These are phyloP conservation scores for Eilema depressum DNA, from an alignment of 2,888 invertebrate species.

Conservation along the genomic window DNA sequence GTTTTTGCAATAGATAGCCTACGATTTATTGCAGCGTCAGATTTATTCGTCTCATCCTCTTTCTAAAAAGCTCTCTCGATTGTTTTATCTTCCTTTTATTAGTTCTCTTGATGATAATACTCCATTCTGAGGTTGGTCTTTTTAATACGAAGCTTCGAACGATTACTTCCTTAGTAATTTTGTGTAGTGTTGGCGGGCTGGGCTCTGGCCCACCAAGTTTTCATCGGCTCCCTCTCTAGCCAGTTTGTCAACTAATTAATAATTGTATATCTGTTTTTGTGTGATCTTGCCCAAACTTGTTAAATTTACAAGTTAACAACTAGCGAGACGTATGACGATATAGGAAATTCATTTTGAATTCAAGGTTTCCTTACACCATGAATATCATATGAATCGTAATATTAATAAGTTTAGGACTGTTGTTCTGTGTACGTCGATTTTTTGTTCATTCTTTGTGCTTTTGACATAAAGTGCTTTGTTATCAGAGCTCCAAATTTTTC, in stretches of 20 bases:
- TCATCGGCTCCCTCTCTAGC: background rate
- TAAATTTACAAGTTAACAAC: constrained; percentile 3
- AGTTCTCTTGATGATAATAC: too few species aligned
- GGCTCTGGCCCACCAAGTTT: background rate
- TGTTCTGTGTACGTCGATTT: background rate
- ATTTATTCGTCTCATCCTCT: too few species aligned
- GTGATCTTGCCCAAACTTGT: background rate
- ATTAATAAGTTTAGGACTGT: background rate
- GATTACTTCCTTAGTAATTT: background rate
- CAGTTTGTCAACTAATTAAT: background rate
- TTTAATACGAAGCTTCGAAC: too few species aligned
- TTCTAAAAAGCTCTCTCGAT: too few species aligned
- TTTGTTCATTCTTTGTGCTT: background rate
- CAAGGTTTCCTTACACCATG: constrained; percentile 5
- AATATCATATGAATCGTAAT: background rate
- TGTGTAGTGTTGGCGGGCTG: background rate
- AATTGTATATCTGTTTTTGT: background rate
- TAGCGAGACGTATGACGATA: constrained; percentile 1
- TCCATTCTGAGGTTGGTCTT: too few species aligned
- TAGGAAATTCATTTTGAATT: constrained; percentile 13
- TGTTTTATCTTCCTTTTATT: background rate
- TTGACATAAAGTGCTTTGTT: background rate
- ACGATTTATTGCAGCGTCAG: too few species aligned
- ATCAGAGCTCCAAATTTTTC: too few species aligned
- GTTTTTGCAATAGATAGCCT: too few species aligned